Percentiles rank a stretch among this genome's conserved stretches.
phyloP scores from a whole-genome alignment of 2,113 vertebrate species.

The Symphodus melops region DNA sequence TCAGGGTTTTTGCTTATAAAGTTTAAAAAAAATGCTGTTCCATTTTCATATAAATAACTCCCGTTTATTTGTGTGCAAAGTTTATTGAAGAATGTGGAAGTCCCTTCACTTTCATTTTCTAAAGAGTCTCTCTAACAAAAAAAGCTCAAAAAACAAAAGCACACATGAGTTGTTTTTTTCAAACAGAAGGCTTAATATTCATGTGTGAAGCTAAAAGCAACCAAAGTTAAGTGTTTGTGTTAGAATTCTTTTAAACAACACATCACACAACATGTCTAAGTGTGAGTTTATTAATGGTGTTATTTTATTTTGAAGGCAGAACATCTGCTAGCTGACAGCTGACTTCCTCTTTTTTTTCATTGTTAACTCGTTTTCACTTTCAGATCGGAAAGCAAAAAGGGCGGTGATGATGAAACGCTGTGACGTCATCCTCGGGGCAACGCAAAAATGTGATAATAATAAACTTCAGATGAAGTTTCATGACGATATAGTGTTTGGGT shows the following conservation, averaged over 20 bases:
- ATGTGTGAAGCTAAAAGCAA: neutral
- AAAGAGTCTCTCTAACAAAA: neutral
- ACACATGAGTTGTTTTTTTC: accelerated
- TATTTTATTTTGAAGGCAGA: slow-evolving; percentile 31
- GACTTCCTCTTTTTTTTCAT: slow-evolving; percentile 10
- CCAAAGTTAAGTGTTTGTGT: neutral
- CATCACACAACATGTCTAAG: neutral
- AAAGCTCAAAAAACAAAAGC: slow-evolving; percentile 12
- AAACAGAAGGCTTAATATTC: neutral
- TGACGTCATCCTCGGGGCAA: neutral
- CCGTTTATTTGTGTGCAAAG: neutral
- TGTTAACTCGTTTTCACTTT: slow-evolving; percentile 12
- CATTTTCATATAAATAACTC: no score
- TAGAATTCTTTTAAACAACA: neutral
- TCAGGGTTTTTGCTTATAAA: no score
- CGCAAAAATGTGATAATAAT: no score
- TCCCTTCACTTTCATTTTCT: slow-evolving; percentile 34
- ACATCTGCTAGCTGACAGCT: accelerated
- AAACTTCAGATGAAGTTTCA: no score
- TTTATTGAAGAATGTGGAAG: neutral
- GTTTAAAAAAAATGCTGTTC: no score
- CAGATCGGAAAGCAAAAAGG: neutral
- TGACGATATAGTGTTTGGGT: no score
- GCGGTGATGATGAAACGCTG: neutral
- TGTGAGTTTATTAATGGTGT: neutral